These are phyloP conservation scores for Cyclura pinguis DNA, from an alignment of 2,797 vertebrate species.

Conservation along the genomic window DNA sequence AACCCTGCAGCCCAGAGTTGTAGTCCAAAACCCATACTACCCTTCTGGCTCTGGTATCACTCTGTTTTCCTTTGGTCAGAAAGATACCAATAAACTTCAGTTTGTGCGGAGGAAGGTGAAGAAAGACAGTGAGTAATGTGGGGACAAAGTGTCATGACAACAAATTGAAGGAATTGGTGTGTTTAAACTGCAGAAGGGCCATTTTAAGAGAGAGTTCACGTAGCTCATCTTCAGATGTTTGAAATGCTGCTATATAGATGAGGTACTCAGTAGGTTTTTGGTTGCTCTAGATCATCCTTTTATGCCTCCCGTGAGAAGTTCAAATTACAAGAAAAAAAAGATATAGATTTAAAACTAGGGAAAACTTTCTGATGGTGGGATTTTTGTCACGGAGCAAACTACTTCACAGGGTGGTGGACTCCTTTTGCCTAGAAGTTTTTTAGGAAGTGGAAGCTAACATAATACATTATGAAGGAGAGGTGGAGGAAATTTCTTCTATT, in stretches of 20 bases:
- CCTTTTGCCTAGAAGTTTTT: too few species aligned
- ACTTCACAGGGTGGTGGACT: background rate
- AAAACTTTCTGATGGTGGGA: background rate
- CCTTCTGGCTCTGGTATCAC: background rate
- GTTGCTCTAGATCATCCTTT: background rate
- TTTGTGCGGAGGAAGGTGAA: background rate
- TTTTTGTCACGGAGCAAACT: background rate
- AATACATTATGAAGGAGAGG: background rate
- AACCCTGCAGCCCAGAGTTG: too few species aligned
- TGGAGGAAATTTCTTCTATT: background rate
- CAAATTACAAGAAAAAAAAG: background rate
- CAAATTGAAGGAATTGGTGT: background rate
- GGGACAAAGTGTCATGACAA: background rate
- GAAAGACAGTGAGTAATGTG: background rate
- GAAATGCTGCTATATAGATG: background rate
- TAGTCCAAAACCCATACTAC: too few species aligned
- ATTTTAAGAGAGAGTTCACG: background rate
- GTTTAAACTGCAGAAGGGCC: background rate
- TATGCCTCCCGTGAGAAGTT: background rate
- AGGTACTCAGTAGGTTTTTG: background rate
- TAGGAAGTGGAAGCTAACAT: too few species aligned
- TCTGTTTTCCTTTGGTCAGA: background rate
- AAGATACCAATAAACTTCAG: background rate
- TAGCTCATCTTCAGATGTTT: background rate
- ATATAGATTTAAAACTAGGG: background rate